Conservation (phyloP, 2,888 invertebrate species). For the Chalcis sispes region DNA sequence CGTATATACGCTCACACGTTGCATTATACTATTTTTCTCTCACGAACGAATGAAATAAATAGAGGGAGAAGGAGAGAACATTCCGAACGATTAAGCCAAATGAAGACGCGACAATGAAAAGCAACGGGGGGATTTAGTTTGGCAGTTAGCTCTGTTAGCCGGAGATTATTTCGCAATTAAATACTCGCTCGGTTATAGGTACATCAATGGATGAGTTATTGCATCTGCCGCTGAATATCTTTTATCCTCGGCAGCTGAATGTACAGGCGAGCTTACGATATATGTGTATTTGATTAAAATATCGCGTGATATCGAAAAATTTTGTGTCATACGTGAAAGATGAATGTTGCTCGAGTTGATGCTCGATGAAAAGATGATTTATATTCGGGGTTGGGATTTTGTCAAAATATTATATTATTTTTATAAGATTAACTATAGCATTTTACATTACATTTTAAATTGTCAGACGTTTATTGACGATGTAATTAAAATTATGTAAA, state of each 20-base stretch:
- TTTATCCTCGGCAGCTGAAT: slow-evolving; percentile 20
- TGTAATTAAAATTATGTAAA: neutral
- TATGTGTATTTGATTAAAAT: slow-evolving; percentile 2
- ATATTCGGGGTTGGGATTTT: neutral
- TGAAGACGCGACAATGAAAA: slow-evolving; percentile 32
- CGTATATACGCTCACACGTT: neutral
- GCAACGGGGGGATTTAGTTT: slow-evolving; percentile 1
- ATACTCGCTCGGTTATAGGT: slow-evolving; percentile 1
- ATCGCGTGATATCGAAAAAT: slow-evolving; percentile 23
- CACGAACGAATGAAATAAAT: neutral
- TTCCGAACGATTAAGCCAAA: slow-evolving; percentile 43
- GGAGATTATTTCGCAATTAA: slow-evolving; percentile 45
- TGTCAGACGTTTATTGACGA: neutral
- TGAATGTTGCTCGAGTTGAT: neutral
- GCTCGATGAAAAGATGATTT: too few species aligned
- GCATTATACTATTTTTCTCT: slow-evolving; percentile 23
- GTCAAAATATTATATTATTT: too few species aligned
- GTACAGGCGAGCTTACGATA: neutral
- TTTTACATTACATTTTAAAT: too few species aligned
- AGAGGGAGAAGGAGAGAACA: slow-evolving; percentile 9
- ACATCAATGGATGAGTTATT: slow-evolving; percentile 43
- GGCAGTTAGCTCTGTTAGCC: neutral
- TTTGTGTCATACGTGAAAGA: neutral
- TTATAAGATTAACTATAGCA: too few species aligned
- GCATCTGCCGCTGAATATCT: slow-evolving; percentile 38